Base-by-base conservation (phyloP, 2,888 invertebrate genomes). In the Drosophila bunnanda region DNA sequence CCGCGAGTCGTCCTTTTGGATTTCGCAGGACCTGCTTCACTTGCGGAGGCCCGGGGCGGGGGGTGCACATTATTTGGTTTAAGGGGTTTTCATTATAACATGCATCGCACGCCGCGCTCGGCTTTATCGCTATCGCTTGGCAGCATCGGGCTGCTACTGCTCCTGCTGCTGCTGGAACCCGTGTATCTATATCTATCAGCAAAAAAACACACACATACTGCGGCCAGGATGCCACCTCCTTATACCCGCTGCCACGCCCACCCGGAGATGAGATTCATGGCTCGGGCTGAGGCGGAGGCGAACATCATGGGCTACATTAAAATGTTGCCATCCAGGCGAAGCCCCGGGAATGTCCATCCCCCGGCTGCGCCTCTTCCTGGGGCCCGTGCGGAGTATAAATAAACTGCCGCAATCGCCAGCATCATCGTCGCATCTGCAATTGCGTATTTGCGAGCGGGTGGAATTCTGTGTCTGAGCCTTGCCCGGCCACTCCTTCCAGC, bases 381-480 rank as follows among this genome's bases (percentile, higher is more conserved):
- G 22, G 9, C 30, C 25, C 17, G 12, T 62, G 74, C 56, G 74
- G 76, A 67, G 72, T 80, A 87, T 82, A 84, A 84, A 84, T 84
- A 87, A 83, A 83, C 82, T 87, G 82, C 82, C 84, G 79, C 82
- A 87, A 84, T 84, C 84, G 82, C 85, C 80, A 66, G 88, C 79
- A 78, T 82, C 85, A 79, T 76, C 80, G 82, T 80, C 88, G 83
- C 88, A 85, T 85, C 88, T 85, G 88, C 88, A 88, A 88, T 85
- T 85, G 85, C 88, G 88, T 82, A 80, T 79, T 78, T 69, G 65
- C 38, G 44, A 59, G 22, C 52, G 53, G 61, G 52, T 59, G 69
- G 62, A 68, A 58, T 67, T 64, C 65, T 22, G 54, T 46, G 66
- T 55, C 66, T 67, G 66, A 67, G 48, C 39, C 25, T 46, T 28